A percentile compares a stretch with the other conserved stretches of the same genome.
Evolutionary conservation across 2,888 invertebrate species (phyloP).

Genomic region (Allygus modestus): DNA sequence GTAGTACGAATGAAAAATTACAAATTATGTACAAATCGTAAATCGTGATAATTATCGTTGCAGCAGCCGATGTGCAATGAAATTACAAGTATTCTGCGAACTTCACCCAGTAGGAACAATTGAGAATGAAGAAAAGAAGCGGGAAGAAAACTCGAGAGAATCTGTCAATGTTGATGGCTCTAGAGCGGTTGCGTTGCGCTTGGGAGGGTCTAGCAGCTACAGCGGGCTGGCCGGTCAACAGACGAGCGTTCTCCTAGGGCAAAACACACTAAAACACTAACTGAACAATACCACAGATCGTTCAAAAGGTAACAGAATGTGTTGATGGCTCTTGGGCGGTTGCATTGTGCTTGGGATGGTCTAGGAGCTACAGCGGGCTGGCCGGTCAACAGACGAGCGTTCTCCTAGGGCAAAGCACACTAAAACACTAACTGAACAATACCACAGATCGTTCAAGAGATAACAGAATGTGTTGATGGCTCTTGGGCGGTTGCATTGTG

Average conservation of each 20-base stretch:
- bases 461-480: no score
- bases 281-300: slow-evolving; percentile 48
- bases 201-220: slow-evolving; percentile 75
- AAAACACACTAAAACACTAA: slow-evolving; percentile 25
- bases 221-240: slow-evolving; percentile 73
- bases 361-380: not conserved
- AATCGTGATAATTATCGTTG: not conserved
- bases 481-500: no score
- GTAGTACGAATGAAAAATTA: slow-evolving; percentile 25
- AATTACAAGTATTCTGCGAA: slow-evolving; percentile 79
- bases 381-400: no score
- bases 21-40: slow-evolving; percentile 33
- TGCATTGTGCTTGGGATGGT: slow-evolving; percentile 20
- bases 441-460: no score
- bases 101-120: slow-evolving; percentile 84
- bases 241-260: slow-evolving; percentile 74
- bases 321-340: no score
- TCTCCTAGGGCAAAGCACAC: no score
- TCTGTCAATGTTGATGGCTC: slow-evolving; percentile 84
- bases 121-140: slow-evolving; percentile 82
- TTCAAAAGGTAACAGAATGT: no score
- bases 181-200: slow-evolving; percentile 80
- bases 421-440: no score
- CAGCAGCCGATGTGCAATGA: slow-evolving; percentile 17
- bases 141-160: slow-evolving; percentile 85